Base-by-base conservation (phyloP, 1,140 invertebrate species). In the Eurosta solidaginis region DNA sequence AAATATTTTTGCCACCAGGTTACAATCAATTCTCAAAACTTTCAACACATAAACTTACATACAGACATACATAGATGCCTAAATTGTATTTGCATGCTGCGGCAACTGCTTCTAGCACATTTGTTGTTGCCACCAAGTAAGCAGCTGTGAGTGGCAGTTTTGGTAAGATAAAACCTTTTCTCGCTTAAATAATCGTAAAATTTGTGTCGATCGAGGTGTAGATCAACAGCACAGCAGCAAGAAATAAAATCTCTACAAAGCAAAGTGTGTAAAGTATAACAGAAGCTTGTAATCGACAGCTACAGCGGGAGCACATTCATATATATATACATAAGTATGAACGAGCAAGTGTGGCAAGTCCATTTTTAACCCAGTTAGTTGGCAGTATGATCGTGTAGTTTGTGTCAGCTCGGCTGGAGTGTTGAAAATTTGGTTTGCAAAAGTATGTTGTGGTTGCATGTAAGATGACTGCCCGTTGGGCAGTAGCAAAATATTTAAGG, bases 321-420 rank as follows among this genome's bases (percentile, higher is more conserved):
- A 0, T 40, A 6, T 68, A 22, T 36, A 9, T 68, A n/a, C 22
- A 1, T 44, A 7, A 0, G 42, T n/a, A 10, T 59, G 5, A 14
- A 3, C 0, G 27, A 12, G 29, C 25, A n/a, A n/a, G n/a, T 27
- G 59, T 36, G 33, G 59, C 33, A 68, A 40, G 59, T 40, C 33
- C 6, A 68, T 68, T n/a, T n/a, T 68, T 68, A 68, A 68, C 59
- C 59, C 59, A 68, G 59, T 68, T 68, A 68, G 59, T 68, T 36
- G 59, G 12, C 33, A 40, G 59, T 40, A 29, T 22, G 27, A 42
- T 68, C 59, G 59, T 68, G 59, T n/a, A 4, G 49, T 3, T 22
- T 6, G 49, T 52, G 49, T 42, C 59, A 36, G 27, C n/a, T 6
- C 27, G n/a, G 59, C 7, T 68, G 59, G 59, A 68, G 59, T 33